Evolutionary conservation across 2,888 invertebrate genomes (phyloP).

Genomic region (Thera britannica): DNA sequence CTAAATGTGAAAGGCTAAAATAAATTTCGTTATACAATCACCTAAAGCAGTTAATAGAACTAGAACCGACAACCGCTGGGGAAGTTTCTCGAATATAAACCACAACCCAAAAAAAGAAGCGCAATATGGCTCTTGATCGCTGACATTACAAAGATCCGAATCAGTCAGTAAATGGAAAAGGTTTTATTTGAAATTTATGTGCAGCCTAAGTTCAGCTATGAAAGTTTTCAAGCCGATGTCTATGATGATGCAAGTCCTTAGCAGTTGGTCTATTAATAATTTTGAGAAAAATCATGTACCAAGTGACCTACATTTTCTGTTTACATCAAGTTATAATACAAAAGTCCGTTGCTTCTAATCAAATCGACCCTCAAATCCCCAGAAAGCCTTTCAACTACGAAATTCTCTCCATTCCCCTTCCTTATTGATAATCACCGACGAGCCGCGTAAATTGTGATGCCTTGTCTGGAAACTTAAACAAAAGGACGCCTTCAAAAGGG

Average conservation of each 20-base stretch:
- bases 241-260: neutral
- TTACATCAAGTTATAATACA: neutral
- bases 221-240: neutral
- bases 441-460: slow-evolving; percentile 58
- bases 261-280: neutral
- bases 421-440: slow-evolving; percentile 62
- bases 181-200: neutral
- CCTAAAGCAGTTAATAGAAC: neutral
- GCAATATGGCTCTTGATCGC: no score
- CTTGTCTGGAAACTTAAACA: slow-evolving; percentile 69
- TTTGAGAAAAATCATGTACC: neutral
- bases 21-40: neutral
- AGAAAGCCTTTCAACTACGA: slow-evolving; percentile 30
- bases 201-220: neutral
- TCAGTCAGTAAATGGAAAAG: no score
- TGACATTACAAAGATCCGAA: no score
- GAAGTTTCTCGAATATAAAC: neutral
- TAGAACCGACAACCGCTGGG: neutral
- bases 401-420: slow-evolving; percentile 37
- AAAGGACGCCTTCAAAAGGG: slow-evolving; percentile 68
- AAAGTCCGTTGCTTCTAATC: slow-evolving; percentile 27
- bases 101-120: no score
- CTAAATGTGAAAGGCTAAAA: neutral
- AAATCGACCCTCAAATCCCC: slow-evolving; percentile 27
- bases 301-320: neutral